A percentile compares a stretch with the other conserved stretches of the same genome.
These are phyloP conservation scores for Catharus fuscescens DNA, from an alignment of 2,113 vertebrate genomes.

Conservation along the genomic window DNA sequence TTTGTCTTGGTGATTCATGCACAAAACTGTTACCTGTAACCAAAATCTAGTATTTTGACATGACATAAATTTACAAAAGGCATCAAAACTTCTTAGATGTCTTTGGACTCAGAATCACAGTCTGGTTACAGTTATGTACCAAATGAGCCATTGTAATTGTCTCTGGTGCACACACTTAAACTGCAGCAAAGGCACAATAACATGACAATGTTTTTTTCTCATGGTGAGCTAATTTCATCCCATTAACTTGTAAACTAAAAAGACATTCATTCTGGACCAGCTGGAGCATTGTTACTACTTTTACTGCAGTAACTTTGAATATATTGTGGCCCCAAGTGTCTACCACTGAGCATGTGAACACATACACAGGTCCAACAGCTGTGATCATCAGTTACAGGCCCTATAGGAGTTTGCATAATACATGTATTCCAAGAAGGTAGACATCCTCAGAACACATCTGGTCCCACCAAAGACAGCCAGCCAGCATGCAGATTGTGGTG, in stretches of 20 bases:
- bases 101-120: neutral
- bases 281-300: neutral
- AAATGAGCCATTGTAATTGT: neutral
- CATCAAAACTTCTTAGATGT: neutral
- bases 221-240: neutral
- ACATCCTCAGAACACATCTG: neutral
- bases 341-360: neutral
- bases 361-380: neutral
- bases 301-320: neutral
- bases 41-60: neutral
- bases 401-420: neutral
- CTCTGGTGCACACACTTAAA: neutral
- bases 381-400: neutral
- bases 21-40: neutral
- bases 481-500: neutral
- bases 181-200: neutral
- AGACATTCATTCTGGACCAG: neutral
- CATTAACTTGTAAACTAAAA: neutral
- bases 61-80: neutral
- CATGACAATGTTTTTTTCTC: neutral
- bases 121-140: neutral
- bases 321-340: neutral
- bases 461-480: neutral
- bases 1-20: neutral
- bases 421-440: neutral